Evolutionary conservation across 2,797 vertebrate genomes (phyloP).

Genomic region (Threskiornis aethiopicus): DNA sequence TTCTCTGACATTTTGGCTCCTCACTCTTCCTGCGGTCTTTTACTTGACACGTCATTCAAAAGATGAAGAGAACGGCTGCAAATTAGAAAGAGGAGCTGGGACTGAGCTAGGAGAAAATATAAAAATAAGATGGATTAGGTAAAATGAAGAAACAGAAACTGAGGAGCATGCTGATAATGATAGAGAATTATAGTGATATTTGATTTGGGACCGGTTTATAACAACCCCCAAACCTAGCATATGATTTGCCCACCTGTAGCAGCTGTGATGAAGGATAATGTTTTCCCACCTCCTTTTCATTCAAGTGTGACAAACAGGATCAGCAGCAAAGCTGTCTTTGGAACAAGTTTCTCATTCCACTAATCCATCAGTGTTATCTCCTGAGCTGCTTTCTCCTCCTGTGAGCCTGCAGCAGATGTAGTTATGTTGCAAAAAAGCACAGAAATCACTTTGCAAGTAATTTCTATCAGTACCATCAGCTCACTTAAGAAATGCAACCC

Average conservation of each 20-base stretch:
- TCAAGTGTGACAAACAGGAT: conserved; percentile 27
- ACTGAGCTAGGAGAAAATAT: background rate
- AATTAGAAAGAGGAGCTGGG: background rate
- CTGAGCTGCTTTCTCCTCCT: background rate
- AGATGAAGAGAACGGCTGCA: background rate
- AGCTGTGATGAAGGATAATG: background rate
- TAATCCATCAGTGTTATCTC: conserved; percentile 24
- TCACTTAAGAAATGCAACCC: background rate
- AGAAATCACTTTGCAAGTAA: background rate
- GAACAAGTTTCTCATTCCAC: conserved; percentile 42
- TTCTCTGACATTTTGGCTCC: background rate
- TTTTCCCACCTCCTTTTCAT: conserved; percentile 7
- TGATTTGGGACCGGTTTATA: background rate
- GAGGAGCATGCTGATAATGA: background rate
- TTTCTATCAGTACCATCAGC: background rate
- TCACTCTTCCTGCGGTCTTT: background rate
- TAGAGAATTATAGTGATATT: background rate
- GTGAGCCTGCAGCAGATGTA: background rate
- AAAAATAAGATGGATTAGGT: background rate
- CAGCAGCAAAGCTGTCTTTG: conserved; percentile 11
- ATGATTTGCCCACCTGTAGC: background rate
- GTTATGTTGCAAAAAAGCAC: background rate
- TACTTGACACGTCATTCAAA: background rate
- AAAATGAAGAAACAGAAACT: conserved; percentile 3
- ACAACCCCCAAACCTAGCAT: background rate